A percentile compares a stretch with the other conserved stretches of the same genome.
Conservation (phyloP, 2,797 vertebrate species). For the Lepilemur septentrionalis region DNA sequence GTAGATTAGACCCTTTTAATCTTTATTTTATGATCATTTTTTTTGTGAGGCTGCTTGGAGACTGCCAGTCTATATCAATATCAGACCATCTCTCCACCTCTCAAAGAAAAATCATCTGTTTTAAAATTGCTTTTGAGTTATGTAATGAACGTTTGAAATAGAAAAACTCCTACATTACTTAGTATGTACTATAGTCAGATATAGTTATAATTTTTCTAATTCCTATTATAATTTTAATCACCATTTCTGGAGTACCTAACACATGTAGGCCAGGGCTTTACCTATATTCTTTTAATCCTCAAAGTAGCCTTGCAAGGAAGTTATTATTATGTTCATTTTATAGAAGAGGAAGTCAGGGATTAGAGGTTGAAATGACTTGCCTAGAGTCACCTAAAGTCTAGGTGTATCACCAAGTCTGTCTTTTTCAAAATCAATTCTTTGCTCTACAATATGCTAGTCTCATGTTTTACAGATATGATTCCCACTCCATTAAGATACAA, state of each 20-base stretch:
- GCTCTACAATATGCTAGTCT: neutral
- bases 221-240: neutral
- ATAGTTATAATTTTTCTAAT: neutral
- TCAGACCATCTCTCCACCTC: neutral
- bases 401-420: neutral
- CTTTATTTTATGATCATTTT: slow-evolving; percentile 5
- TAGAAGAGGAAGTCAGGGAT: neutral
- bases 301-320: neutral
- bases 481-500: neutral
- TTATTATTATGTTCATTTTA: neutral
- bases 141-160: neutral
- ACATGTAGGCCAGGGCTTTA: neutral
- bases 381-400: neutral
- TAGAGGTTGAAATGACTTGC: neutral
- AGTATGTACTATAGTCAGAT: neutral
- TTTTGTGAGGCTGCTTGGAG: neutral
- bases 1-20: neutral
- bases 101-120: slow-evolving; percentile 23
- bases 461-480: neutral
- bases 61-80: neutral
- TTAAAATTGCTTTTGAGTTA: neutral
- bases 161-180: neutral
- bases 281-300: neutral
- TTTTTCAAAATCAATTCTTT: neutral
- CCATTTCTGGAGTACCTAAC: neutral